These are phyloP conservation scores for Drosophila willistoni DNA, from an alignment of 1,140 invertebrate genomes.

Conservation along the genomic window DNA sequence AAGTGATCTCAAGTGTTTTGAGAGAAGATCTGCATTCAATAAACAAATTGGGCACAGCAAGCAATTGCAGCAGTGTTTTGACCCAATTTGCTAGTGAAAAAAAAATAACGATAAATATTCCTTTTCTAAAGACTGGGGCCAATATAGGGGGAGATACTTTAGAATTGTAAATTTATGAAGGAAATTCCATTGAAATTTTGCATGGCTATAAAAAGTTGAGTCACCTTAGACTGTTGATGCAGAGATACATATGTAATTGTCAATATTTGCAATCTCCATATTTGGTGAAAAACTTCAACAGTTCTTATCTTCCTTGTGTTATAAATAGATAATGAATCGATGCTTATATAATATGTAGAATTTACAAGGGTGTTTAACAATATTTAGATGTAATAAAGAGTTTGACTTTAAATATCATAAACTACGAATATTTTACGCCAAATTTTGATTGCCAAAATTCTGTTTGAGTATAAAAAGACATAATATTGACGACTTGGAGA, in stretches of 20 bases:
- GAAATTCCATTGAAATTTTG: not conserved
- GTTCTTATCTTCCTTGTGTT: no score
- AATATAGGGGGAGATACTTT: no score
- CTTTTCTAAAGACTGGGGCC: not conserved
- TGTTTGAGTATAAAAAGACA: no score
- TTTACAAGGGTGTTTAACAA: no score
- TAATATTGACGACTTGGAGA: not conserved
- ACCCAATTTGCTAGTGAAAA: slow-evolving; percentile 46
- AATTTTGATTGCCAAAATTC: no score
- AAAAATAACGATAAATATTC: slow-evolving; percentile 21
- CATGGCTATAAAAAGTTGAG: not conserved
- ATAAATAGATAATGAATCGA: no score
- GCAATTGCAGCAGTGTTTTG: slow-evolving; percentile 53
- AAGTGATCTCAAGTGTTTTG: slow-evolving; percentile 40
- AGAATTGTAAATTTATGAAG: no score
- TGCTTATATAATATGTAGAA: no score
- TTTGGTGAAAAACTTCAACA: not conserved
- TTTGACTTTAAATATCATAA: no score
- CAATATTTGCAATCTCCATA: not conserved
- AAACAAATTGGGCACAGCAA: slow-evolving; percentile 65
- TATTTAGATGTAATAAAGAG: no score
- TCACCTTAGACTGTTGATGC: not conserved
- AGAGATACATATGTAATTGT: not conserved
- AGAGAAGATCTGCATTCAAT: slow-evolving; percentile 59
- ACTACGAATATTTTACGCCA: no score